These are phyloP conservation scores for Podargus strigoides DNA, from an alignment of 2,797 vertebrate species.

Conservation along the genomic window DNA sequence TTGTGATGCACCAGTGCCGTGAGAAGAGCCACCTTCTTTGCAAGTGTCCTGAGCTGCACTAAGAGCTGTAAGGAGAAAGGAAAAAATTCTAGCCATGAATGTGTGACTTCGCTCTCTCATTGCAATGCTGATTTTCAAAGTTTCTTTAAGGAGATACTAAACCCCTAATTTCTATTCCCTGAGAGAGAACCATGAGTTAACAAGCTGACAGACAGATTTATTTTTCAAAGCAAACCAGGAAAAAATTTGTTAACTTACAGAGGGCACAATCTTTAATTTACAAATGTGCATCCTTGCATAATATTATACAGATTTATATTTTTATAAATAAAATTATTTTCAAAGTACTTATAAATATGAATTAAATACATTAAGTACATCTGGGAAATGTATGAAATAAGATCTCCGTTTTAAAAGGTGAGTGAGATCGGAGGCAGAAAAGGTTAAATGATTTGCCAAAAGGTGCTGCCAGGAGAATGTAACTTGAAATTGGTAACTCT, in stretches of 20 bases:
- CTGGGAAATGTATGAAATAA: not conserved
- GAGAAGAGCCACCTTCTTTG: not conserved
- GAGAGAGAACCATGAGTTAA: not conserved
- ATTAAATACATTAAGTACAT: not conserved
- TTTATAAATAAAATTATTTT: not conserved
- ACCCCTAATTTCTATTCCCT: not conserved
- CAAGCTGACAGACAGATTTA: not conserved
- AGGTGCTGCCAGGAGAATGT: not conserved
- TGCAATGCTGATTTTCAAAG: not conserved
- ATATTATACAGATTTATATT: not conserved
- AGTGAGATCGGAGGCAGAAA: not conserved
- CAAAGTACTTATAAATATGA: not conserved
- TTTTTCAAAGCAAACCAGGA: not conserved
- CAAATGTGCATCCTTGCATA: not conserved
- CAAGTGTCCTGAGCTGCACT: not conserved
- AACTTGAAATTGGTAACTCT: not conserved
- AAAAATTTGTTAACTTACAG: not conserved
- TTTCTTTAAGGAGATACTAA: not conserved
- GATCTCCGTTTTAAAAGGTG: not conserved
- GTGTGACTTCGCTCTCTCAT: not conserved
- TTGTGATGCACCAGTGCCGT: not conserved
- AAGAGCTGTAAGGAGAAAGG: not conserved
- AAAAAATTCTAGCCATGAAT: not conserved
- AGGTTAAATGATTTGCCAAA: conserved; percentile 3
- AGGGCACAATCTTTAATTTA: not conserved